phyloP scores from a whole-genome alignment of 2,113 vertebrate genomes.

The Gobiocypris rarus region DNA sequence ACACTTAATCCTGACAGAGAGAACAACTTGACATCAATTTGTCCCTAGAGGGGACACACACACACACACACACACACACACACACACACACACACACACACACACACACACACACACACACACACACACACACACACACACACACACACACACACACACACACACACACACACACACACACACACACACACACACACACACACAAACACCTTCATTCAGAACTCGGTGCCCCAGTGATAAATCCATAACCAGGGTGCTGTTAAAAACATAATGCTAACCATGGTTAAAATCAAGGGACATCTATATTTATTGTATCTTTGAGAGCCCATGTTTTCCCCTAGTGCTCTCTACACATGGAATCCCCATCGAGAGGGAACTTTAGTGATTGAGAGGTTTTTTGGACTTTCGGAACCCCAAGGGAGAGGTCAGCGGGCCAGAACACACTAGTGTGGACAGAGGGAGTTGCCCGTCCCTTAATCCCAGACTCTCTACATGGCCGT shows the following conservation, averaged over 20 bases:
- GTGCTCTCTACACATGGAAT: constrained; percentile 31
- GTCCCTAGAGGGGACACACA: constrained; percentile 76
- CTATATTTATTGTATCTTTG: constrained; percentile 7
- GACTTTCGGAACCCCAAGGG: constrained; percentile 28
- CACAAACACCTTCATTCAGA: constrained; percentile 53
- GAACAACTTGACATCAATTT: constrained; percentile 88
- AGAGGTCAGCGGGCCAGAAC: constrained; percentile 43
- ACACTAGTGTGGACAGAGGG: constrained; percentile 34
- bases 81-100: background rate
- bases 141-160: background rate
- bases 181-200: too few relatives aligned
- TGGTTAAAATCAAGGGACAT: constrained; percentile 11
- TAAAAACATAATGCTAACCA: constrained; percentile 47
- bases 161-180: background rate
- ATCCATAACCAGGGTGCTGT: constrained; percentile 61
- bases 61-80: constrained; percentile 14
- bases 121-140: constrained; percentile 6
- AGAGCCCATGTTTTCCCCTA: background rate
- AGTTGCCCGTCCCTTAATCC: constrained; percentile 38
- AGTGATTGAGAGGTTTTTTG: constrained; percentile 42
- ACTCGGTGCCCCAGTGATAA: constrained; percentile 65
- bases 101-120: constrained; percentile 8
- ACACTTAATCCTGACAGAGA: constrained; percentile 90
- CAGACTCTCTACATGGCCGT: constrained; percentile 39
- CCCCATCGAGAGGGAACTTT: constrained; percentile 25